A percentile compares a stretch with the other conserved stretches of the same genome.
These are phyloP conservation scores for Chondrosia reniformis DNA, from an alignment of 37 sponge, comb jelly and placozoan genomes.

Conservation along the genomic window DNA sequence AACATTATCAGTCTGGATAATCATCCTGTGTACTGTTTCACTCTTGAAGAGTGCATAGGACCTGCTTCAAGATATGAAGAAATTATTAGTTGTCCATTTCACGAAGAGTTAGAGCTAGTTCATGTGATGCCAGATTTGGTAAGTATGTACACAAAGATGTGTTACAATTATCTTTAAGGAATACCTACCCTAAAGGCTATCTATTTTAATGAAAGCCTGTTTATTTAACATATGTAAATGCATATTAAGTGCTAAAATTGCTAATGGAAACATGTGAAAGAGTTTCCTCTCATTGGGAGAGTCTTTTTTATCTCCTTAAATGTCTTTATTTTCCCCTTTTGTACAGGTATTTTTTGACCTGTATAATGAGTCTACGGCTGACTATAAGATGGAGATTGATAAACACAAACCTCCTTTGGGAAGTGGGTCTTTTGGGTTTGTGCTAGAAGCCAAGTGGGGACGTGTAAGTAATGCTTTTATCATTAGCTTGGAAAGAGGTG, in stretches of 20 bases:
- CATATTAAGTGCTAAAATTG: no score
- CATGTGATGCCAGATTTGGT: slow-evolving; percentile 69
- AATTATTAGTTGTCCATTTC: slow-evolving; percentile 41
- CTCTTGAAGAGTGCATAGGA: slow-evolving; percentile 28
- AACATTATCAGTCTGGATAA: not conserved
- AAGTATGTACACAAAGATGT: slow-evolving; percentile 15
- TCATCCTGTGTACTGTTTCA: slow-evolving; percentile 34
- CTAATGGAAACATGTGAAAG: no score
- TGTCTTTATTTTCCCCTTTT: not conserved
- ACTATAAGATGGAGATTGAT: slow-evolving; percentile 24
- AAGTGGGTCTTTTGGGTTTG: slow-evolving; percentile 72
- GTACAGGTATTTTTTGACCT: slow-evolving; percentile 24
- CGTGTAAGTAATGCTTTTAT: no score
- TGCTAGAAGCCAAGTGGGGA: slow-evolving; percentile 43
- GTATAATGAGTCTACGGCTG: not conserved
- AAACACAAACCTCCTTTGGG: slow-evolving; percentile 43
- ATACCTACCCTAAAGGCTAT: no score
- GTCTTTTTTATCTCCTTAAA: no score
- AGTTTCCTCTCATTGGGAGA: no score
- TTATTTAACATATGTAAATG: no score
- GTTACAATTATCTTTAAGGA: no score
- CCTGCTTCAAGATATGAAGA: slow-evolving; percentile 16
- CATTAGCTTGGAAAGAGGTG: no score
- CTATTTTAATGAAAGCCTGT: no score
- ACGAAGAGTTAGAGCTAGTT: slow-evolving; percentile 30